Evolutionary conservation across 2,888 invertebrate genomes (phyloP), one percentile per base, ranked within the genome.

Genomic region (Hybos culiciformis): DNA sequence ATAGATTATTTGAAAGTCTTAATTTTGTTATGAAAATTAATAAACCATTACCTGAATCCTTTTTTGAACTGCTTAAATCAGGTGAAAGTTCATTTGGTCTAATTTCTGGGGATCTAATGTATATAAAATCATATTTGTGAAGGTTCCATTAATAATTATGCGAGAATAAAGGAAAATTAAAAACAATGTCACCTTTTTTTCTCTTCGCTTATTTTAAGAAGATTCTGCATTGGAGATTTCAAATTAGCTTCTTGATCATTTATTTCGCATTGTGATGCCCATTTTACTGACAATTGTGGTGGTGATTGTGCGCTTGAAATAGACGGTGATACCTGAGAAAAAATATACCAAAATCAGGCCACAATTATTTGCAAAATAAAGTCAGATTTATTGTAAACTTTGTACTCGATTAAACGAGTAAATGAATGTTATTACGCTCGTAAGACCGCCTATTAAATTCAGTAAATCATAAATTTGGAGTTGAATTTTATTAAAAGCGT

Each of bases 271-370:
- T 63, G 57, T 43, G 60, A 58, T 43, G 66, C 66, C 66, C 66
- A 66, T 50, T 62, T 66, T 47, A 66, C 66, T 41, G 66, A 65
- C 44, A 66, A 52, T 54, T 65, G 65, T 51, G 62, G 64, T 3
- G 66, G 58, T 38, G 66, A 59, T 21, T 58, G 53, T 46, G 56
- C 55, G 34, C 56, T n/a, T 12, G 29, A 29, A 6, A 29, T n/a
- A 5, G 29, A 29, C 6, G 29, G 29, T 29, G 29, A 29, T 29
- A 29, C 29, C 29, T 29, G 2, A 23, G 9, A 5, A 29, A 29
- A 29, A 5, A 26, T 6, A 29, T 29, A 29, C n/a, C n/a, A n/a
- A n/a, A n/a, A n/a, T n/a, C n/a, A n/a, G n/a, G n/a, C n/a, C n/a
- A n/a, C n/a, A n/a, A n/a, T n/a, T n/a, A n/a, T n/a, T n/a, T n/a